These are phyloP conservation scores for Sinocyclocheilus rhinocerous DNA, from an alignment of 2,113 vertebrate genomes.

Conservation along the genomic window DNA sequence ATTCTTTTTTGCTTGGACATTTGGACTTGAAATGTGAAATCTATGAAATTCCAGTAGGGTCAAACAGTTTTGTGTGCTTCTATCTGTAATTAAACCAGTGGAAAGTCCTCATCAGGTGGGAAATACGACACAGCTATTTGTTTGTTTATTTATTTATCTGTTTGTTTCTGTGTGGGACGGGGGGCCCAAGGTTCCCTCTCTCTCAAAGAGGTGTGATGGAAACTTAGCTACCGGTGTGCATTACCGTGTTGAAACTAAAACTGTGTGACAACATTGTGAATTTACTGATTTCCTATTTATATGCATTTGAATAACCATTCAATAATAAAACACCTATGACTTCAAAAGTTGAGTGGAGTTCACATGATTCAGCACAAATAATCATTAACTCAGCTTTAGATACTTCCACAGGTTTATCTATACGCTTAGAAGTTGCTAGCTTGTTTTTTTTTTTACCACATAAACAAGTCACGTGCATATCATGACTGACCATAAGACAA, in stretches of 20 bases:
- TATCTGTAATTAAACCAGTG: conserved; percentile 32
- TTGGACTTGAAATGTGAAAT: neutral
- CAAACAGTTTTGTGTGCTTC: conserved; percentile 6
- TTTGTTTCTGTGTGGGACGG: conserved; percentile 3
- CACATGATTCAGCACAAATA: neutral
- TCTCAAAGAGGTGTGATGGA: conserved; percentile 33
- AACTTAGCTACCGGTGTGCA: conserved; percentile 17
- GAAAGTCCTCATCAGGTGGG: conserved; percentile 35
- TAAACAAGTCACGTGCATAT: neutral
- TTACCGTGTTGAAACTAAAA: conserved; percentile 38
- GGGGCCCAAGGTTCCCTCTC: neutral
- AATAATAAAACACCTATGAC: conserved; percentile 5
- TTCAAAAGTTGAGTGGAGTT: neutral
- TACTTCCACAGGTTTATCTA: neutral
- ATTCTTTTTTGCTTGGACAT: neutral
- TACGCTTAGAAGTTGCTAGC: neutral
- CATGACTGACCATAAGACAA: neutral
- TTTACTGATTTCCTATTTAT: conserved; percentile 3
- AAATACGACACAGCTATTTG: conserved; percentile 6
- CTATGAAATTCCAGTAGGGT: conserved; percentile 2
- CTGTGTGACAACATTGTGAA: conserved; percentile 34
- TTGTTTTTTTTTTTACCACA: neutral
- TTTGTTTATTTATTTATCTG: conserved; percentile 40
- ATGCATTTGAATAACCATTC: neutral
- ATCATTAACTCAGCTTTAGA: neutral